Percentiles rank a stretch among this genome's conserved stretches.
These are phyloP conservation scores for Liolophura sinensis DNA, from an alignment of 1,140 invertebrate genomes.

Conservation along the genomic window DNA sequence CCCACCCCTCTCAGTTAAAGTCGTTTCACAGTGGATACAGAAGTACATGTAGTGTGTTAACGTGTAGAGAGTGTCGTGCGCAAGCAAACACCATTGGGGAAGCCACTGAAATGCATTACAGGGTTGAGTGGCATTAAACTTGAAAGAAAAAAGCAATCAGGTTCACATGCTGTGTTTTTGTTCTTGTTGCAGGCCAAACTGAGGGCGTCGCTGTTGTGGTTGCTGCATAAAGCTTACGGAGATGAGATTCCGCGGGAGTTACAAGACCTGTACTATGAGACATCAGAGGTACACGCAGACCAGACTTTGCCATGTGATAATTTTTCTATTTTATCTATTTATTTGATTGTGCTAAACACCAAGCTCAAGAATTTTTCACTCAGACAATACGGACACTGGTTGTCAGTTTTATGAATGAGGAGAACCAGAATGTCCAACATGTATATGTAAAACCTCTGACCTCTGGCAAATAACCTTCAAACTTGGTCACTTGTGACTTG, in stretches of 20 bases:
- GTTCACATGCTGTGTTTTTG: slow-evolving; percentile 35
- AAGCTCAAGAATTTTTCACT: not conserved
- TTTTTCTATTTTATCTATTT: slow-evolving; percentile 6
- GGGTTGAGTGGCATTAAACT: too few species aligned
- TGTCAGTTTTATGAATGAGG: not conserved
- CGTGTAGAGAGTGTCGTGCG: too few species aligned
- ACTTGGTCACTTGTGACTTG: too few species aligned
- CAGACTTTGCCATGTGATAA: slow-evolving; percentile 56
- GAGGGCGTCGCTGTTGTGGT: slow-evolving; percentile 95
- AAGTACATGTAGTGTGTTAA: too few species aligned
- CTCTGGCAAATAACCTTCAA: too few species aligned
- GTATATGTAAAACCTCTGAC: not conserved
- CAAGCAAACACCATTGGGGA: too few species aligned
- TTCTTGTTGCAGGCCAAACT: slow-evolving; percentile 94
- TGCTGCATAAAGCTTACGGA: slow-evolving; percentile 95
- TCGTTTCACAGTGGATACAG: too few species aligned
- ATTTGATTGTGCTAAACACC: slow-evolving; percentile 5
- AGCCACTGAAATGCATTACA: too few species aligned
- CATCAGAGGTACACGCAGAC: too few species aligned
- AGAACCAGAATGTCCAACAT: not conserved
- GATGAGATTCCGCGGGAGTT: slow-evolving; percentile 93
- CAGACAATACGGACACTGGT: not conserved
- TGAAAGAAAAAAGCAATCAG: too few species aligned
- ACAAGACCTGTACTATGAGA: slow-evolving; percentile 90
- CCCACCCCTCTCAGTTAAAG: too few species aligned